Evolutionary conservation across 2,797 vertebrate species (phyloP).

Genomic region (Catharus ustulatus): DNA sequence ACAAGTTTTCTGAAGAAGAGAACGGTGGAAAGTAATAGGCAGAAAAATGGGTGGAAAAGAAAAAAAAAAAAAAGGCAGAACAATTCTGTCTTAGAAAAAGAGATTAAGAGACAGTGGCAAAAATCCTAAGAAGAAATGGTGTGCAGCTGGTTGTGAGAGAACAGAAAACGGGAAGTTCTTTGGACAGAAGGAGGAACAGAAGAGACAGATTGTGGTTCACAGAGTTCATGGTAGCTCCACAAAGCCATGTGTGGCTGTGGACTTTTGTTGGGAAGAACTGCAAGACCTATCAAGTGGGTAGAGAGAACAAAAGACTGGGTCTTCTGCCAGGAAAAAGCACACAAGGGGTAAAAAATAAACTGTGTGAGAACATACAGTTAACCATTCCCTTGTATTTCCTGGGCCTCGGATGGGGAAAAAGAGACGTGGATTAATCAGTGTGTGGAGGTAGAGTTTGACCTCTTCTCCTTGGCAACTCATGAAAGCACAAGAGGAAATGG

Average conservation of each 20-base stretch:
- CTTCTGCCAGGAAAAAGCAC: background rate
- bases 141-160: background rate
- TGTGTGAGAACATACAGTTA: background rate
- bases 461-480: background rate
- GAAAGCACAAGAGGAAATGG: background rate
- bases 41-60: background rate
- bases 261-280: background rate
- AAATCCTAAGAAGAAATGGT: background rate
- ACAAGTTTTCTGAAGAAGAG: background rate
- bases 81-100: background rate
- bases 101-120: background rate
- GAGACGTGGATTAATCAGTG: accelerated
- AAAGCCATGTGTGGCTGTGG: background rate
- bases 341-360: background rate
- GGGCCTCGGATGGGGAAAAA: background rate
- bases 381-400: background rate
- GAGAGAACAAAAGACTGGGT: background rate
- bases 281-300: background rate
- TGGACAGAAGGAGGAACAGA: slow-evolving; percentile 31
- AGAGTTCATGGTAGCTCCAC: background rate
- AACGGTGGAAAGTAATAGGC: background rate
- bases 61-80: background rate
- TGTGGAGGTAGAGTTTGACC: accelerated
- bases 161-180: background rate
- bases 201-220: slow-evolving; percentile 14